phyloP scores from a whole-genome alignment of 2,113 vertebrate genomes.

The Ammodytes marinus region DNA sequence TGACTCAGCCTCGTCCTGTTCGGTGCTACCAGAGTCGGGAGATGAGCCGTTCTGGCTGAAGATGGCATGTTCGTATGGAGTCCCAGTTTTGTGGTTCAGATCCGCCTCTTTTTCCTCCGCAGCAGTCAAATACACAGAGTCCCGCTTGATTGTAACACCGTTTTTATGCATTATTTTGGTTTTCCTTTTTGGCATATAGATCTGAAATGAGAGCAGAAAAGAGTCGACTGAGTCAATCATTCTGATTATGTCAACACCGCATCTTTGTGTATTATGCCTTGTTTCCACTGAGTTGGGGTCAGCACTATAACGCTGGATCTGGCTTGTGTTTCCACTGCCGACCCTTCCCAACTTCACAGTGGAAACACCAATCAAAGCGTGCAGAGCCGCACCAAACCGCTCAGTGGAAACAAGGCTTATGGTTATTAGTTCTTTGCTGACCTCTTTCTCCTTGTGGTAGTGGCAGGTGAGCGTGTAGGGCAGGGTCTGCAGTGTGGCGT shows the following conservation, averaged over 20 bases:
- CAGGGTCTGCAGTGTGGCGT: slow-evolving; percentile 86
- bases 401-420: too few relatives aligned
- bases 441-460: slow-evolving; percentile 87
- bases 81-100: slow-evolving; percentile 53
- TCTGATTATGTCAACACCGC: neutral
- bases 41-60: slow-evolving; percentile 60
- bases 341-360: too few relatives aligned
- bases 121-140: slow-evolving; percentile 73
- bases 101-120: slow-evolving; percentile 62
- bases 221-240: neutral
- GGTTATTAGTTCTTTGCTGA: slow-evolving; percentile 6
- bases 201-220: slow-evolving; percentile 64
- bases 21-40: neutral
- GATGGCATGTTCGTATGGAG: slow-evolving; percentile 57
- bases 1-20: slow-evolving; percentile 57
- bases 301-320: too few relatives aligned
- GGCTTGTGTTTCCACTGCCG: too few relatives aligned
- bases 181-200: slow-evolving; percentile 84
- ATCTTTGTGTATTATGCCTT: neutral
- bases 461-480: slow-evolving; percentile 87
- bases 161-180: slow-evolving; percentile 72
- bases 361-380: too few relatives aligned
- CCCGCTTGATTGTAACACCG: slow-evolving; percentile 62
- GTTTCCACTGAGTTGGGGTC: too few relatives aligned
- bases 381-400: too few relatives aligned